Evolutionary conservation across 2,113 vertebrate species (phyloP).

Genomic region (Garra rufa): DNA sequence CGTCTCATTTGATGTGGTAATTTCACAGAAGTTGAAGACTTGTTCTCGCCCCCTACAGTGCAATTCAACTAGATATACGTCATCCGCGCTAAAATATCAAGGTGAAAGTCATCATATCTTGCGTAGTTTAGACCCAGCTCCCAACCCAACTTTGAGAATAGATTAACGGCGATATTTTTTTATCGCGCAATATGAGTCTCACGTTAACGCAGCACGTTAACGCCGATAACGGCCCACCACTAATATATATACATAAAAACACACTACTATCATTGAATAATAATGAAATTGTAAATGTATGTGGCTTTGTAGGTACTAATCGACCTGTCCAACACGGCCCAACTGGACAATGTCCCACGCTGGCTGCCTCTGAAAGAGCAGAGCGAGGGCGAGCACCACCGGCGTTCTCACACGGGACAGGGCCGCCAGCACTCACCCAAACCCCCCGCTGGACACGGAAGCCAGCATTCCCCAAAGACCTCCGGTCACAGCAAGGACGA

Average conservation of each 20-base stretch:
- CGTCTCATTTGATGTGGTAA: too few relatives aligned
- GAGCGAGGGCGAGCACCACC: constrained; percentile 90
- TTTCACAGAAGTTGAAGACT: too few relatives aligned
- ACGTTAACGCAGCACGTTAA: too few relatives aligned
- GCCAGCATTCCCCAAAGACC: constrained; percentile 78
- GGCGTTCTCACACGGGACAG: constrained; percentile 87
- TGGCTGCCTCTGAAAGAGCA: constrained; percentile 96
- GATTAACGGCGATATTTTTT: too few relatives aligned
- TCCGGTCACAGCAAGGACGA: constrained; percentile 85
- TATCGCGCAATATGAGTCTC: too few relatives aligned
- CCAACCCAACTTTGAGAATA: too few relatives aligned
- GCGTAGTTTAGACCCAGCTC: too few relatives aligned
- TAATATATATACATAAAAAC: background rate
- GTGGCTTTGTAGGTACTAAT: constrained; percentile 86
- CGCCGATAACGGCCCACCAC: too few relatives aligned
- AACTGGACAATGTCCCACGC: constrained; percentile 90
- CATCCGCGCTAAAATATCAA: too few relatives aligned
- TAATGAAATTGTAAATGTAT: constrained; percentile 28
- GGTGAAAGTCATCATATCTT: too few relatives aligned
- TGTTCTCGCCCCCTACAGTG: too few relatives aligned
- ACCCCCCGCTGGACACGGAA: constrained; percentile 85
- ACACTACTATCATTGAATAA: background rate
- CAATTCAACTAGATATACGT: too few relatives aligned
- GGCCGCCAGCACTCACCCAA: constrained; percentile 87
- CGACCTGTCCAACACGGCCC: constrained; percentile 87